Conservation (phyloP, 2,888 invertebrate genomes). For the Acheta domesticus region DNA sequence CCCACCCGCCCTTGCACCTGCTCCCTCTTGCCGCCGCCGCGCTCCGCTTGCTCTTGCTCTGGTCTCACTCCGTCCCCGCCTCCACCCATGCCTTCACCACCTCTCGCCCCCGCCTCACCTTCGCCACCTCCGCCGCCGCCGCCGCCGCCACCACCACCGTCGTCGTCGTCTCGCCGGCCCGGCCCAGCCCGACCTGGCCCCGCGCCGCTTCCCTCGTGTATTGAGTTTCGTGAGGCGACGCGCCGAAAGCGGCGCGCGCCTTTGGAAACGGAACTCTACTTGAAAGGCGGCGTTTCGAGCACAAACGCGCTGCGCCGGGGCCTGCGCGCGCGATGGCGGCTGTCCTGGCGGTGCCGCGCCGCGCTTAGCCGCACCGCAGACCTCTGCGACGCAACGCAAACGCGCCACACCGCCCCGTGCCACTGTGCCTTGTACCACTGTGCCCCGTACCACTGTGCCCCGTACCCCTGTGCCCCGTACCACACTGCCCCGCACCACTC, state of each 20-base stretch:
- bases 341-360: neutral
- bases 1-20: neutral
- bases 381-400: too few species aligned
- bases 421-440: too few species aligned
- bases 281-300: constrained; percentile 18
- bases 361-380: too few species aligned
- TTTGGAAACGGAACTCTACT: constrained; percentile 9
- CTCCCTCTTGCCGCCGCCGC: neutral
- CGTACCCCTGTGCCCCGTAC: too few species aligned
- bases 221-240: constrained; percentile 11
- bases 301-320: neutral
- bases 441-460: too few species aligned
- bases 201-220: constrained; percentile 1
- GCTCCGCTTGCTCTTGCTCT: neutral
- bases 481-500: too few species aligned
- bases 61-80: neutral
- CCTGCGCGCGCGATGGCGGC: neutral
- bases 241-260: constrained; percentile 18
- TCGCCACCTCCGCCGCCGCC: neutral
- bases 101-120: neutral
- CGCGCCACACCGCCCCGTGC: too few species aligned
- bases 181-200: neutral
- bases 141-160: neutral
- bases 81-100: neutral
- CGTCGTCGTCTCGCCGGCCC: neutral